A percentile compares a stretch with the other conserved stretches of the same genome.
These are phyloP conservation scores for Cheilinus undulatus DNA, from an alignment of 2,113 vertebrate species.

Conservation along the genomic window DNA sequence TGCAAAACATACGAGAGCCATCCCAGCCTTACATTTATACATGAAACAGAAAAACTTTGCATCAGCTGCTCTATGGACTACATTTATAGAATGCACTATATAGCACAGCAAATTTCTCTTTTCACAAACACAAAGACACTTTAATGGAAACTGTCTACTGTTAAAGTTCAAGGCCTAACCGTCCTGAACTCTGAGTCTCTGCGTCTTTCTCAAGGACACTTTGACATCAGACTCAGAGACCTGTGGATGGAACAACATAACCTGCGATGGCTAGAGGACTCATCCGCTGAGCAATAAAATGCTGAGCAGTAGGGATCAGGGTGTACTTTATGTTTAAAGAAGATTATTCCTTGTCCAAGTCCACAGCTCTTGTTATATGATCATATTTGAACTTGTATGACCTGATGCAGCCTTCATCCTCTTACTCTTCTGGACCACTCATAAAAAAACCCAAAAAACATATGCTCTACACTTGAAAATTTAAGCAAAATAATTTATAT, in stretches of 20 bases:
- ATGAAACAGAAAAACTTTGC: neutral
- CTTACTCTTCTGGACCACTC: no score
- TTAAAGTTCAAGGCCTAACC: neutral
- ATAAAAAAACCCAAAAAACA: neutral
- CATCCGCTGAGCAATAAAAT: conserved; percentile 19
- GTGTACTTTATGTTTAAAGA: neutral
- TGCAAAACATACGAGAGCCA: neutral
- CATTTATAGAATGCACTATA: neutral
- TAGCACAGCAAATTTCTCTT: neutral
- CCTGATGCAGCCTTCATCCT: neutral
- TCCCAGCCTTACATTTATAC: neutral
- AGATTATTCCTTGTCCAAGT: conserved; percentile 6
- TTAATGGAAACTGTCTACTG: neutral
- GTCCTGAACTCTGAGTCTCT: neutral
- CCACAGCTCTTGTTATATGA: conserved; percentile 7
- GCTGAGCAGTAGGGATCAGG: neutral
- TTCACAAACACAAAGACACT: neutral
- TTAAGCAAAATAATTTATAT: neutral
- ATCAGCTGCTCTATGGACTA: neutral
- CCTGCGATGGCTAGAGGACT: neutral
- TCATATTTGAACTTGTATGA: conserved; percentile 33
- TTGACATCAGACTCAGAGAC: neutral
- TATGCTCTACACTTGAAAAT: neutral
- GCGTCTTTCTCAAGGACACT: neutral
- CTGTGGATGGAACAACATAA: neutral